Base-by-base conservation (phyloP, 2,113 vertebrate species). In the Oryzias celebensis region DNA sequence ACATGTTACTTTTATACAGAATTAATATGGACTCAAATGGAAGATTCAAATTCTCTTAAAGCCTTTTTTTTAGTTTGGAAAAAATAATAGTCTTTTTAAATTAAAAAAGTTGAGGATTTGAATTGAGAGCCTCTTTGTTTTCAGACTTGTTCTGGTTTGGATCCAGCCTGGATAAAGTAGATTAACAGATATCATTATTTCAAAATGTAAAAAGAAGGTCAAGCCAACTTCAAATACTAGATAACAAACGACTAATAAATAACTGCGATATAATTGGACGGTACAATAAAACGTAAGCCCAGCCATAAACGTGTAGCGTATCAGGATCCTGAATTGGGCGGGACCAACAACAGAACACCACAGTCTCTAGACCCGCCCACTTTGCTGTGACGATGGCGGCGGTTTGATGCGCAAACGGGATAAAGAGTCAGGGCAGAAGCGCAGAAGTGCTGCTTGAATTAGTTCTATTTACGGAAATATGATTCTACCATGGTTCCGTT, bases 331-430 rank as follows among this genome's bases (percentile, higher is more conserved):
- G 23, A 23, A 1, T 17, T 54, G 5, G 88, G 89, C 78, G 85
- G 85, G 58, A 17, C 44, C 51, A 67, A 51, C 42, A 3, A 28
- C 22, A 67, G 52, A 48, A 45, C 68, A 61, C 46, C 62, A 66
- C 69, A 68, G 73, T 55, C 63, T 60, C 22, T 68, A 56, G 63
- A 28, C 6, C 83, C 85, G 73, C 89, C 87, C 50, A 52, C 73
- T 41, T n/a, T 43, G 81, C 80, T 85, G 70, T 85, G 81, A 85
- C 80, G 85, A 91, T 91, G 90, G 90, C 90, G 85, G 85, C 89
- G 79, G 82, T 68, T 77, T 82, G 87, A 89, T 89, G 86, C 83
- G 82, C 87, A 82, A 82, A 80, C 85, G 69, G 85, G 85, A 88
- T 87, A 87, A 90, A 85, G 85, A 91, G 65, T 53, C 57, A 68